Evolutionary conservation across 2,797 vertebrate species (phyloP).

Genomic region (Halcyon badia): DNA sequence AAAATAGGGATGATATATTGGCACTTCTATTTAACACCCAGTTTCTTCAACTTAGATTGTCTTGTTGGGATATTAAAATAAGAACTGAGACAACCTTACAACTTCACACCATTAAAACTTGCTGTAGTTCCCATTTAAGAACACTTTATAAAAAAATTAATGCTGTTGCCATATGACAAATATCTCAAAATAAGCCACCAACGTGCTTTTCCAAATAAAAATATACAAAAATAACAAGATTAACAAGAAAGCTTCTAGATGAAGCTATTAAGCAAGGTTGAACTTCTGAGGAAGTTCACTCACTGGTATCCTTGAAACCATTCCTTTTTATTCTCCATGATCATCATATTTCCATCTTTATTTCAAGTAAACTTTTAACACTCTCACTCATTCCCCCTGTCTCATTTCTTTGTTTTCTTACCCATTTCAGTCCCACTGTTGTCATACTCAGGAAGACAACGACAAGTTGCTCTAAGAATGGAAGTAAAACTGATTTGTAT

Average conservation of each 20-base stretch:
- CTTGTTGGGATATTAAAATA: not conserved
- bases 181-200: not conserved
- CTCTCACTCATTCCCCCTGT: rapidly evolving
- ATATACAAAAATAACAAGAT: not conserved
- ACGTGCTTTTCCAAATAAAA: not conserved
- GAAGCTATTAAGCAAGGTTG: not conserved
- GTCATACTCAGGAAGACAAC: not conserved
- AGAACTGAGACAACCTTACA: not conserved
- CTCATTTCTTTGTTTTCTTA: not conserved
- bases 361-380: not conserved
- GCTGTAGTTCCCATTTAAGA: not conserved
- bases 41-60: not conserved
- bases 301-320: not conserved
- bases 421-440: not conserved
- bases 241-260: not conserved
- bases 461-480: not conserved
- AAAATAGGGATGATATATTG: not conserved
- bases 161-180: not conserved
- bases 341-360: not conserved
- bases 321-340: not conserved
- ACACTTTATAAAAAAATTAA: not conserved
- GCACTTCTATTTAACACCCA: not conserved
- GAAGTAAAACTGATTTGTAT: not conserved
- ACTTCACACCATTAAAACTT: not conserved
- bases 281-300: not conserved